phyloP scores from a whole-genome alignment of 2,113 vertebrate species.

The Indri indri region DNA sequence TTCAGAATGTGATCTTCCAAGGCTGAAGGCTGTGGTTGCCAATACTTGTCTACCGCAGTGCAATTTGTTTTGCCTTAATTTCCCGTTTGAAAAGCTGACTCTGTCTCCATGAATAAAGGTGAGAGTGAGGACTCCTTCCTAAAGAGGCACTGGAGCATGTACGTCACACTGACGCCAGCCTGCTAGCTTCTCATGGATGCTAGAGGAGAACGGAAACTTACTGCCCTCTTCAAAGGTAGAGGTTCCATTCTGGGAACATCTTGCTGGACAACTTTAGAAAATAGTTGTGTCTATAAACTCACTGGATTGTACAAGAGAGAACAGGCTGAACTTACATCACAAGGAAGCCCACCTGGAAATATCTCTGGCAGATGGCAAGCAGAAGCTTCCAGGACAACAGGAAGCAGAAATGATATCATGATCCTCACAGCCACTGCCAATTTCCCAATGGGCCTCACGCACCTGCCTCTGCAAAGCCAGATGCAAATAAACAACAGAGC shows the following conservation, averaged over 20 bases:
- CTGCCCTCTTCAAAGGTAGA: constrained; percentile 71
- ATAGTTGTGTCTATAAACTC: constrained; percentile 60
- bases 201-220: background rate
- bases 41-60: background rate
- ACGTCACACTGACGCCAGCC: constrained; percentile 16
- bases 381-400: constrained; percentile 2
- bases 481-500: background rate
- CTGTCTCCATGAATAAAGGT: background rate
- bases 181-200: constrained; percentile 11
- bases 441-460: background rate
- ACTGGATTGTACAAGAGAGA: constrained; percentile 42
- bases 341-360: constrained; percentile 69
- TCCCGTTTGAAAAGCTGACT: background rate
- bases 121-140: background rate
- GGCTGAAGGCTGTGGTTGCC: background rate
- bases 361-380: constrained; percentile 65
- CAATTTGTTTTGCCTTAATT: background rate
- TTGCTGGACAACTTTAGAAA: constrained; percentile 58
- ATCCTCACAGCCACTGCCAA: background rate
- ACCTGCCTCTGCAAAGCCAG: background rate
- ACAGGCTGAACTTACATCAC: constrained; percentile 54
- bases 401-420: background rate
- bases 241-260: constrained; percentile 69
- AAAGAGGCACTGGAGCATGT: background rate
- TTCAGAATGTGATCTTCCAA: background rate